Percentiles rank a stretch among this genome's conserved stretches.
phyloP scores from a whole-genome alignment of 2,888 invertebrate genomes.

The Drosophila pseudotakahashii region DNA sequence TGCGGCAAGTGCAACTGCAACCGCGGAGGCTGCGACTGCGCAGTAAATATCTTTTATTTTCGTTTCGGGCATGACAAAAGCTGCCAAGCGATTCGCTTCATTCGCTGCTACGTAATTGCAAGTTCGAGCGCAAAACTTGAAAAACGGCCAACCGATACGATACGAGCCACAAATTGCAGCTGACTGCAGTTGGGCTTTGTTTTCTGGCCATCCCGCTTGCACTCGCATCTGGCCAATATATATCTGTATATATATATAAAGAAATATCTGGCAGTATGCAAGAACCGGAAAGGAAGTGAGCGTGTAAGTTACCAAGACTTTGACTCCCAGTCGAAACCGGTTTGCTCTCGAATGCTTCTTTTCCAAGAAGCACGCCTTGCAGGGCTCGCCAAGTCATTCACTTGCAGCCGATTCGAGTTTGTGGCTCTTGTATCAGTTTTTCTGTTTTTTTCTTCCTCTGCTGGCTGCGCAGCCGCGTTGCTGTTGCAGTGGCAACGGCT shows the following conservation, averaged over 20 bases:
- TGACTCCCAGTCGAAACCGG: slow-evolving; percentile 64
- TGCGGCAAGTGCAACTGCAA: slow-evolving; percentile 63
- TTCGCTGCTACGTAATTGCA: slow-evolving; percentile 72
- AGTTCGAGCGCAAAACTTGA: slow-evolving; percentile 60
- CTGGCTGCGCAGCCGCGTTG: slow-evolving; percentile 50
- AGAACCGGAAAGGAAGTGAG: slow-evolving; percentile 79
- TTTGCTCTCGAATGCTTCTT: slow-evolving; percentile 66
- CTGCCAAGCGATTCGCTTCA: slow-evolving; percentile 65
- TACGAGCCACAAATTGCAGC: slow-evolving; percentile 64
- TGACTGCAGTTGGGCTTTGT: slow-evolving; percentile 56
- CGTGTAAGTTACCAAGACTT: slow-evolving; percentile 77
- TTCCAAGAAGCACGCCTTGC: slow-evolving; percentile 68
- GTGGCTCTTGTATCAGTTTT: slow-evolving; percentile 24
- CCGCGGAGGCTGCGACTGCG: slow-evolving; percentile 45
- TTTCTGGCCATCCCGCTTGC: slow-evolving; percentile 37
- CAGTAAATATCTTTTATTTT: slow-evolving; percentile 62
- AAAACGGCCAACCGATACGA: slow-evolving; percentile 43
- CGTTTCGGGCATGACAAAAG: slow-evolving; percentile 64
- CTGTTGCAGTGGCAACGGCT: slow-evolving; percentile 42
- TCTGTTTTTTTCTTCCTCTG: slow-evolving; percentile 9
- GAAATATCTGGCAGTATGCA: slow-evolving; percentile 32
- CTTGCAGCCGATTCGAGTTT: slow-evolving; percentile 76
- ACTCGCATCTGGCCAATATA: slow-evolving; percentile 1
- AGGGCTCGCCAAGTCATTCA: slow-evolving; percentile 71
- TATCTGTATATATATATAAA: neutral